A percentile compares a stretch with the other conserved stretches of the same genome.
Evolutionary conservation across 2,113 vertebrate genomes (phyloP).

Genomic region (Apodemus sylvaticus): DNA sequence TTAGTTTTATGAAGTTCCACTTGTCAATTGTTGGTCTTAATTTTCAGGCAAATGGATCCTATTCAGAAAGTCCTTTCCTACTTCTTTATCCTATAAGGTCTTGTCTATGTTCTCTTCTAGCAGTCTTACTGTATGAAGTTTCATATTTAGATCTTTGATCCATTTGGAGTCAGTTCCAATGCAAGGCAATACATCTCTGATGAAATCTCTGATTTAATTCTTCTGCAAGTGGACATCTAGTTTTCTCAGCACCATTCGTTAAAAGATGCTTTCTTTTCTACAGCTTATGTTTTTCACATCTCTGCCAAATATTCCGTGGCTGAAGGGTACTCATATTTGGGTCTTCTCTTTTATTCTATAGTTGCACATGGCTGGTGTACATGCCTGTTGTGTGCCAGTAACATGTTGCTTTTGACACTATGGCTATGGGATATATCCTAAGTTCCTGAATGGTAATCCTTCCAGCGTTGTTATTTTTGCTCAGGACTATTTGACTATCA

Average conservation of each 20-base stretch:
- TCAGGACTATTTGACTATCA: neutral
- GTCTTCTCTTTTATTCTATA: neutral
- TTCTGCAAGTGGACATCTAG: neutral
- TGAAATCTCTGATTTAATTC: neutral
- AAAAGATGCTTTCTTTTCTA: neutral
- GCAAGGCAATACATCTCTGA: neutral
- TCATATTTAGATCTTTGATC: neutral
- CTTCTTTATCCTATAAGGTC: neutral
- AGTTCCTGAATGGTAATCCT: neutral
- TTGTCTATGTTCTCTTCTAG: neutral
- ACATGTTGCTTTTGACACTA: neutral
- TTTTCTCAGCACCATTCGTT: neutral
- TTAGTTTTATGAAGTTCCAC: neutral
- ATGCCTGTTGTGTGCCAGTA: neutral
- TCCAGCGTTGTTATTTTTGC: neutral
- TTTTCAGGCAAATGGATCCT: neutral
- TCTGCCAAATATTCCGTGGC: neutral
- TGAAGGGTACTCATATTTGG: neutral
- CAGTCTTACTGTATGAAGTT: neutral
- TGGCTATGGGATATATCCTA: neutral
- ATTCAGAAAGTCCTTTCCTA: neutral
- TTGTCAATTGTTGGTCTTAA: neutral
- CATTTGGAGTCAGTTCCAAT: neutral
- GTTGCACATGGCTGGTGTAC: neutral
- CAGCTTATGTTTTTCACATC: neutral